A percentile compares a stretch with the other conserved stretches of the same genome.
phyloP scores from a whole-genome alignment of 2,888 invertebrate species.

The Oxycera nigricornis region DNA sequence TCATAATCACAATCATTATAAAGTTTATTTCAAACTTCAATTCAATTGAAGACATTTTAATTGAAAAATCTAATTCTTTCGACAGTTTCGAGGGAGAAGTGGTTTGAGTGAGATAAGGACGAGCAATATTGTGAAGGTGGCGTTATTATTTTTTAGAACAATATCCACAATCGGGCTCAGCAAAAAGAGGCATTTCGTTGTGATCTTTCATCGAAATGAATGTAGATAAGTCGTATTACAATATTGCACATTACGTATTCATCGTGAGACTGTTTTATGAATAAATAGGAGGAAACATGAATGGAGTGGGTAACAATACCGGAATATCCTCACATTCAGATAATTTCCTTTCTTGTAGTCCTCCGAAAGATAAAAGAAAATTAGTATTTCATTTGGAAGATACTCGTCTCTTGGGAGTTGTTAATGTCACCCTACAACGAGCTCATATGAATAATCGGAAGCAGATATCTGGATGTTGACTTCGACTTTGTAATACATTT shows the following conservation, averaged over 20 bases:
- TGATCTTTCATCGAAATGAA: not conserved
- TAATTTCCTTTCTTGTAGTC: slow-evolving; percentile 43
- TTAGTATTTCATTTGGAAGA: slow-evolving; percentile 48
- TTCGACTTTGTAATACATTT: too few relatives aligned
- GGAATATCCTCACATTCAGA: slow-evolving; percentile 35
- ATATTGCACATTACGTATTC: not conserved
- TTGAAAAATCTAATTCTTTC: slow-evolving; percentile 37
- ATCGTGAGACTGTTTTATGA: not conserved
- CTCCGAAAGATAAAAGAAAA: slow-evolving; percentile 50
- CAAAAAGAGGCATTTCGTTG: too few relatives aligned
- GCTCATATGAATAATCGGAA: slow-evolving; percentile 50
- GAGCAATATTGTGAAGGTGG: not conserved
- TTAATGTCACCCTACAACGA: slow-evolving; percentile 29
- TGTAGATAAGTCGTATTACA: not conserved
- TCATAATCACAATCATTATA: slow-evolving; percentile 43
- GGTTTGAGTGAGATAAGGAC: not conserved
- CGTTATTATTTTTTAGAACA: not conserved
- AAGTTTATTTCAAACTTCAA: slow-evolving; percentile 39
- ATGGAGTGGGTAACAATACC: not conserved
- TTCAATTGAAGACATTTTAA: slow-evolving; percentile 40
- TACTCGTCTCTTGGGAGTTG: slow-evolving; percentile 35
- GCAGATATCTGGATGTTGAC: slow-evolving; percentile 48
- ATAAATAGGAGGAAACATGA: not conserved
- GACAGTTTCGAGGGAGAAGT: not conserved
- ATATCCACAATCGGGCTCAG: not conserved